A percentile compares a stretch with the other conserved stretches of the same genome.
These are phyloP conservation scores for Spinus pinus DNA, from an alignment of 2,797 vertebrate genomes.

Conservation along the genomic window DNA sequence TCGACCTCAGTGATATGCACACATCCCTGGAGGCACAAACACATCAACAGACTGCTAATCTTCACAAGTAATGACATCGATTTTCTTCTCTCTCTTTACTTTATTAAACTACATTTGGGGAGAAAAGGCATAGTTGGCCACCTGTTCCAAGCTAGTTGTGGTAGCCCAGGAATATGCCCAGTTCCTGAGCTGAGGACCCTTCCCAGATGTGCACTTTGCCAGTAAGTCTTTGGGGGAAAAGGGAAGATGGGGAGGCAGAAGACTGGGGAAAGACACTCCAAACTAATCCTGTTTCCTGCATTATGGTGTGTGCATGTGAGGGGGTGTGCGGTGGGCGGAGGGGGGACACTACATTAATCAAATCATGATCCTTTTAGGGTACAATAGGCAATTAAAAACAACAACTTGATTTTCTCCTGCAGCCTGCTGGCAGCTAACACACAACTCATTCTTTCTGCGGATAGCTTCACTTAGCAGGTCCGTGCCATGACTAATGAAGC, in stretches of 20 bases:
- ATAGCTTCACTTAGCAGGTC: constrained; percentile 24
- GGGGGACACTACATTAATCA: background rate
- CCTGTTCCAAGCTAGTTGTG: background rate
- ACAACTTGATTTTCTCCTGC: constrained; percentile 3
- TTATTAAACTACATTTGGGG: background rate
- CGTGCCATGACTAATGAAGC: constrained; percentile 33
- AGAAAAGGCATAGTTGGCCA: fast-evolving
- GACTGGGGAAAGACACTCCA: background rate
- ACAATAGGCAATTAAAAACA: background rate
- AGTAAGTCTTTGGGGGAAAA: background rate
- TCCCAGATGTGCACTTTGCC: background rate
- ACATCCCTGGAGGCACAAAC: background rate
- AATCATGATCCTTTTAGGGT: background rate
- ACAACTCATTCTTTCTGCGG: background rate
- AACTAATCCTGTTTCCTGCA: background rate
- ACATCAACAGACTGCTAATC: background rate
- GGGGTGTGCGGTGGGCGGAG: fast-evolving
- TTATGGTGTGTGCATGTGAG: background rate
- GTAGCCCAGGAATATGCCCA: background rate
- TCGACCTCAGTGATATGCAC: background rate
- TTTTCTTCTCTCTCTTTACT: background rate
- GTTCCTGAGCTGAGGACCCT: background rate
- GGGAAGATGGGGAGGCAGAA: background rate
- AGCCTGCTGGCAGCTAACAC: background rate
- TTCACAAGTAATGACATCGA: background rate